Evolutionary conservation across 2,888 invertebrate species (phyloP), one percentile per base, ranked within the genome.

Genomic region (Onchidella celtica): DNA sequence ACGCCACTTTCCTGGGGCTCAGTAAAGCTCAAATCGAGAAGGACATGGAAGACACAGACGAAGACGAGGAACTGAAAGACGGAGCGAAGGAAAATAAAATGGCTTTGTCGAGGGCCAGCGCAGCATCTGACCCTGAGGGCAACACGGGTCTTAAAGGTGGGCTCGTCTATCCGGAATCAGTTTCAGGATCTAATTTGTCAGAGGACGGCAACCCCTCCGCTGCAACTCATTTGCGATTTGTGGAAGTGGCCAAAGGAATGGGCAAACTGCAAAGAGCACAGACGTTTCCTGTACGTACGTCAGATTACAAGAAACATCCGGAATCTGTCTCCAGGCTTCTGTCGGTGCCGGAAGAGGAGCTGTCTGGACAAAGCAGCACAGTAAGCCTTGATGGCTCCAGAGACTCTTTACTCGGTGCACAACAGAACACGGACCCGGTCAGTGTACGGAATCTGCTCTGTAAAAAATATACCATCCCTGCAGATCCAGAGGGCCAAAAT

Each of bases 1-100:
- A 74, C 59, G 80, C 80, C 27, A 66, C 63, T 17, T 38, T 80
- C 68, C 47, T 80, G 17, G 80, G 80, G 21, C 80, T 80, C n/a
- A 80, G 66, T 66, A 38, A 80, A 27, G 61, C 74, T 11, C 74
- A 80, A 74, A 80, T 80, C 2, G 74, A 66, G n/a, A 57, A 57
- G n/a, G 80, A 80, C 55, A 66, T 74, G 0, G 63, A 6, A 17
- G 73, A 55, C 17, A 6, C 21, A 47, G 34, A n/a, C 11, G 32
- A 77, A 75, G 63, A 36, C 24, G 0, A 24, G 34, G n/a, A 40
- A 34, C 59, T 1, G 14, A 27, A 32, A 55, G 17, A 17, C 21
- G 29, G 17, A 6, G 6, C 24, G 24, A n/a, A 24, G n/a, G 24
- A 4, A 63, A 27, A 3, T 3, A 27, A 3, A 14, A 27, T 0